A percentile compares a stretch with the other conserved stretches of the same genome.
These are phyloP conservation scores for Gobiocypris rarus DNA, from an alignment of 2,113 vertebrate genomes.

Conservation along the genomic window DNA sequence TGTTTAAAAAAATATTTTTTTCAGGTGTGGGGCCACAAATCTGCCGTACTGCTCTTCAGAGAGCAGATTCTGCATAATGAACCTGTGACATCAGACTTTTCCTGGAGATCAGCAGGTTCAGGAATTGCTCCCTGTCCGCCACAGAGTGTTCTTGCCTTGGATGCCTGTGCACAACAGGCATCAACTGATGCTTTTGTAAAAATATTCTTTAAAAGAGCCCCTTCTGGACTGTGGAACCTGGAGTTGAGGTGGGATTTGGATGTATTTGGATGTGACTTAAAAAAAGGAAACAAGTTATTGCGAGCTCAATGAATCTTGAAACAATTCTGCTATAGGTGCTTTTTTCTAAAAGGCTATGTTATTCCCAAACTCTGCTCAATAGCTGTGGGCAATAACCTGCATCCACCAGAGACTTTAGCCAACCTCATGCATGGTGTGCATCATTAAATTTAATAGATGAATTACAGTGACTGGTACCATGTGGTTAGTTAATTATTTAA, in stretches of 20 bases:
- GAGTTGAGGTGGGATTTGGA: slow-evolving; percentile 4
- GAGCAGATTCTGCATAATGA: slow-evolving; percentile 16
- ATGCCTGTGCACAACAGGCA: background rate
- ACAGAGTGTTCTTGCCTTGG: slow-evolving; percentile 7
- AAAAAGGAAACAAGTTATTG: background rate
- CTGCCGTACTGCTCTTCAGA: slow-evolving; percentile 22
- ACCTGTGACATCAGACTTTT: slow-evolving; percentile 26
- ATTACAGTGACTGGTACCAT: background rate
- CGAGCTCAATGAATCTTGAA: background rate
- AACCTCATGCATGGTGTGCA: background rate
- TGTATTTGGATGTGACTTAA: background rate
- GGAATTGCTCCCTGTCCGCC: slow-evolving; percentile 22
- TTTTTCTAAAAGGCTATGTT: background rate
- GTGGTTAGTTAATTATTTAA: slow-evolving; percentile 21
- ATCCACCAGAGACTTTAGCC: background rate
- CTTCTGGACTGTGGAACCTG: slow-evolving; percentile 2
- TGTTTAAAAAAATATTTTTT: background rate
- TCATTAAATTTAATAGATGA: background rate
- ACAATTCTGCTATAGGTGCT: background rate
- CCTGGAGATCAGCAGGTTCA: slow-evolving; percentile 34
- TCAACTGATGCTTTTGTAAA: background rate
- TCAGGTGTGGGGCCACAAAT: background rate
- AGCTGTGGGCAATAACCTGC: slow-evolving; percentile 8
- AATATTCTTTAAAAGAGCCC: background rate
- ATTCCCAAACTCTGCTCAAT: slow-evolving; percentile 14